Conservation (phyloP, 2,888 invertebrate species). For the Drosophila subsilvestris region DNA sequence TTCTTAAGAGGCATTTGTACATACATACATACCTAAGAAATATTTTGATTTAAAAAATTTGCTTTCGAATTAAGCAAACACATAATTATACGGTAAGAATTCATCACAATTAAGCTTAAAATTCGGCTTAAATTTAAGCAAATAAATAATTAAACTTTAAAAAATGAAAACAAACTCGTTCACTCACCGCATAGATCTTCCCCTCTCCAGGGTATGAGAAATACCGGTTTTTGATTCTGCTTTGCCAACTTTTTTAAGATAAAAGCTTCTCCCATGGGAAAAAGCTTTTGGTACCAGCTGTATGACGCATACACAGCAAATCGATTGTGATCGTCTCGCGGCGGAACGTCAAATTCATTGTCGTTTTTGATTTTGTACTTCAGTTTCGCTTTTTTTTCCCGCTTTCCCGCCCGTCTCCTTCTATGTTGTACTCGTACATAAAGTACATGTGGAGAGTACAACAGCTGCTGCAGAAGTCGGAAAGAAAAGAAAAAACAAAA, state of each 20-base stretch:
- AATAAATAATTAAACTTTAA: not conserved
- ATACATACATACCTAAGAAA: not conserved
- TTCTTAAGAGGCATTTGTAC: not conserved
- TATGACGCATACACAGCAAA: constrained; percentile 64
- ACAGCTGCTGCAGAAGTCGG: constrained; percentile 3
- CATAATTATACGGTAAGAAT: too few relatives aligned
- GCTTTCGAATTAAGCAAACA: too few relatives aligned
- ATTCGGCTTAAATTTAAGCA: too few relatives aligned
- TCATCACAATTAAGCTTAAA: too few relatives aligned
- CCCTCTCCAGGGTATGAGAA: constrained; percentile 32
- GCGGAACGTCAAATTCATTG: constrained; percentile 51
- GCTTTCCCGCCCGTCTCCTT: constrained; percentile 1
- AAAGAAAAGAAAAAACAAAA: not conserved
- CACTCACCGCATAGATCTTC: not conserved
- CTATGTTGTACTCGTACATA: not conserved
- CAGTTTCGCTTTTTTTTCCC: constrained; percentile 48
- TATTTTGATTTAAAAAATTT: not conserved
- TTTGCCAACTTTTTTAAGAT: constrained; percentile 10
- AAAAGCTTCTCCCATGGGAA: constrained; percentile 1
- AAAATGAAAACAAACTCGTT: not conserved
- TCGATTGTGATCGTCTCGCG: constrained; percentile 47
- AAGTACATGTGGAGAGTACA: constrained; percentile 2
- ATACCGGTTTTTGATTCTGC: constrained; percentile 24
- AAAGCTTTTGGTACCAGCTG: constrained; percentile 60
- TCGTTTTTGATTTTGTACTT: constrained; percentile 47